phyloP scores from a whole-genome alignment of 2,888 invertebrate species.

The Cremastinae sp. region DNA sequence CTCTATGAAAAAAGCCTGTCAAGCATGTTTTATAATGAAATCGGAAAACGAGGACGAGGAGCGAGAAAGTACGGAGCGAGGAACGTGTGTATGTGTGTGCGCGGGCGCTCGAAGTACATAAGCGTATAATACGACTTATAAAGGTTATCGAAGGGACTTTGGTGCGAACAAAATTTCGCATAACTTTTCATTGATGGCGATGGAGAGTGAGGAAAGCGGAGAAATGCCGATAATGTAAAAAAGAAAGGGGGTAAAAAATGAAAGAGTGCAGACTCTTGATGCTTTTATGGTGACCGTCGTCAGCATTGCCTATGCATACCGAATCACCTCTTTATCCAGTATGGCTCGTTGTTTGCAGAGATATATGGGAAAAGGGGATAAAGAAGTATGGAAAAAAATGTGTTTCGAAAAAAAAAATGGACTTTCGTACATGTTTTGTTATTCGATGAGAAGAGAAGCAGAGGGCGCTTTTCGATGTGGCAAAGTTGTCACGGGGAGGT shows the following conservation, averaged over 20 bases:
- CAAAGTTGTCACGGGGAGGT: constrained; percentile 3
- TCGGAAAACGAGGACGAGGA: too few species aligned
- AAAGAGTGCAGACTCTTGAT: constrained; percentile 22
- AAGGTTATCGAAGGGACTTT: constrained; percentile 26
- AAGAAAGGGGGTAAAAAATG: neutral
- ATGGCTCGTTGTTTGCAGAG: constrained; percentile 30
- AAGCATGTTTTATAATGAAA: too few species aligned
- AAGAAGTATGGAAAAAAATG: constrained; percentile 6
- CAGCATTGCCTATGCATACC: constrained; percentile 52
- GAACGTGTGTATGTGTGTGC: neutral
- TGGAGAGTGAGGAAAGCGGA: constrained; percentile 14
- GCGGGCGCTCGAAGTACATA: neutral
- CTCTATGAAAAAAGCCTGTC: too few species aligned
- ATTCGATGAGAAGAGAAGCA: neutral
- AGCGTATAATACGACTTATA: constrained; percentile 12
- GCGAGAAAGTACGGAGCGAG: neutral
- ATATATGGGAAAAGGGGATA: constrained; percentile 10
- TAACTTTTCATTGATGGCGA: constrained; percentile 52
- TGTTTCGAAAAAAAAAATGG: constrained; percentile 18
- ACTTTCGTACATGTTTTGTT: neutral
- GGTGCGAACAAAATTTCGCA: constrained; percentile 45
- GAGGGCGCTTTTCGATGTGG: neutral
- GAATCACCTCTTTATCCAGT: constrained; percentile 53
- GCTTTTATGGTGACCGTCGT: constrained; percentile 42
- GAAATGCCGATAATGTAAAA: constrained; percentile 45